These are phyloP conservation scores for Spinus olivaceus DNA, from an alignment of 2,797 vertebrate genomes.

Conservation along the genomic window DNA sequence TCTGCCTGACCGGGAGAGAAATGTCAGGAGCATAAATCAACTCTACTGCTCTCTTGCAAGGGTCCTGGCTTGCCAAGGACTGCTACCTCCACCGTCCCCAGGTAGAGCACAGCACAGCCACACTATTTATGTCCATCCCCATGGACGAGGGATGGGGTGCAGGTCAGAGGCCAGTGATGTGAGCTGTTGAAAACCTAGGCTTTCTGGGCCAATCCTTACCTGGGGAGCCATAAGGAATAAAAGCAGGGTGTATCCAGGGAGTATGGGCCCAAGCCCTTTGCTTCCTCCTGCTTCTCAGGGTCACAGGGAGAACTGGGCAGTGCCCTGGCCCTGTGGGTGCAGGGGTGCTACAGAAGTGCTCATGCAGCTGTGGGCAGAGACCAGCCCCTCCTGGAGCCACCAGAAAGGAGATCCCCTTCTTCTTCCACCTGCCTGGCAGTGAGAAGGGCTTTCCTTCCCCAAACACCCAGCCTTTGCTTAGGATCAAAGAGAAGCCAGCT, in stretches of 20 bases:
- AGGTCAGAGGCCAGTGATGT: not conserved
- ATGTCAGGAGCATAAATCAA: conserved; percentile 57
- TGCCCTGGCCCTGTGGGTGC: not conserved
- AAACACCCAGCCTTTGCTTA: not conserved
- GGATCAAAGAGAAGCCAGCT: not conserved
- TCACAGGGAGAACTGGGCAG: not conserved
- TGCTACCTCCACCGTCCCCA: not conserved
- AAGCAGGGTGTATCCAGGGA: not conserved
- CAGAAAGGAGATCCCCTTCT: not conserved
- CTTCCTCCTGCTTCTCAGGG: not conserved
- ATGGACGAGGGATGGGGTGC: accelerated
- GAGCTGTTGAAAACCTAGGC: not conserved
- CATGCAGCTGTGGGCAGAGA: not conserved
- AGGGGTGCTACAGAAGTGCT: not conserved
- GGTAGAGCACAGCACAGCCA: accelerated
- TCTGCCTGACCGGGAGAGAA: conserved; percentile 27
- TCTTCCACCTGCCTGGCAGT: accelerated
- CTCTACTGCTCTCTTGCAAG: not conserved
- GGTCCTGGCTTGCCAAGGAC: not conserved
- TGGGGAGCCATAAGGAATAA: not conserved
- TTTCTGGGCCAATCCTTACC: not conserved
- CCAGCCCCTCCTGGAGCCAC: not conserved
- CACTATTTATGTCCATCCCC: not conserved
- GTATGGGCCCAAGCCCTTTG: not conserved
- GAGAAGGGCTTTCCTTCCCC: not conserved